Conservation (phyloP, 2,888 invertebrate species). For the Andrena camellia region DNA sequence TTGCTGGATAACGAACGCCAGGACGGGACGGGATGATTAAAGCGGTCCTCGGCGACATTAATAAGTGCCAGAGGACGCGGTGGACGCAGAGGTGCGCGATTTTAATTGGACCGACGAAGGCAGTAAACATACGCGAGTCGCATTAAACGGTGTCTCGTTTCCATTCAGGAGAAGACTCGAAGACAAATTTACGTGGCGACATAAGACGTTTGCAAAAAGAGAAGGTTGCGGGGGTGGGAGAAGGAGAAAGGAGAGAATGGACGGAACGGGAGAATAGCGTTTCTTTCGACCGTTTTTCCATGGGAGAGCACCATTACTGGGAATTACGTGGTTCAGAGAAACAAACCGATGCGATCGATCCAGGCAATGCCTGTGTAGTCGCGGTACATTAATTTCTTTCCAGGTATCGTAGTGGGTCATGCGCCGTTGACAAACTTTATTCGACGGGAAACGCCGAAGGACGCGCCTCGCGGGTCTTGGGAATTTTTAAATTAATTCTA, state of each 20-base stretch:
- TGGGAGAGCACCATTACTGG: conserved; percentile 41
- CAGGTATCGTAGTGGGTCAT: conserved; percentile 59
- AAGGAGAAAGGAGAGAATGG: not conserved
- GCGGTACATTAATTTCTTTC: conserved; percentile 71
- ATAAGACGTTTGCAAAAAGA: not conserved
- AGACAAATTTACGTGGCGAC: conserved; percentile 35
- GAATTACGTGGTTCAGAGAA: conserved; percentile 55
- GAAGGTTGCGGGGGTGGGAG: not conserved
- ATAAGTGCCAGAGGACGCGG: conserved; percentile 19
- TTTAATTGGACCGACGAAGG: conserved; percentile 27
- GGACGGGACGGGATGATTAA: not conserved
- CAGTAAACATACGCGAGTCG: conserved; percentile 11
- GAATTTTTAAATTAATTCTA: not conserved
- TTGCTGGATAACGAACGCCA: conserved; percentile 8
- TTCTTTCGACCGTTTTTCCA: conserved; percentile 35
- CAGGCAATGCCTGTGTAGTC: conserved; percentile 53
- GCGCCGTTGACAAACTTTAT: conserved; percentile 26
- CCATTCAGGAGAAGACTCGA: conserved; percentile 14
- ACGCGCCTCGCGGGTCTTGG: not conserved
- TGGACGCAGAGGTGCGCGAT: conserved; percentile 19
- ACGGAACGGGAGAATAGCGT: conserved; percentile 50
- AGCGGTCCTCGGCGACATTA: conserved; percentile 19
- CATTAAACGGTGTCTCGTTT: conserved; percentile 25
- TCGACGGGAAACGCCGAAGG: conserved; percentile 44
- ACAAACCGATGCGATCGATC: conserved; percentile 54